phyloP scores from a whole-genome alignment of 2,888 invertebrate species.

The Dicyrtoma fusca region DNA sequence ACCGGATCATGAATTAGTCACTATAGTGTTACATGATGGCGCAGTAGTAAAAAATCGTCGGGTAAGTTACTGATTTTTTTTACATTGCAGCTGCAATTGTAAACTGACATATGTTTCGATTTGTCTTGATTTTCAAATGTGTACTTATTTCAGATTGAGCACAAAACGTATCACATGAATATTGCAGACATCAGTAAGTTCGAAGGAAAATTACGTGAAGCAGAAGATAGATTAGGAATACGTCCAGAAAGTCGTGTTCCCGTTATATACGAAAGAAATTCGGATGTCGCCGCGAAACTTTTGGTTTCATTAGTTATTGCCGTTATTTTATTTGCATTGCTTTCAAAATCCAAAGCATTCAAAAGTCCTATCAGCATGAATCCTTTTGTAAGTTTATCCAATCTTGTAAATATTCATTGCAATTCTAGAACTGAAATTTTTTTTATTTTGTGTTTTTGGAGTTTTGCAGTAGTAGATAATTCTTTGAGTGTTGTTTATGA shows the following conservation, averaged over 20 bases:
- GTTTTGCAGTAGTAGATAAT: constrained; percentile 1
- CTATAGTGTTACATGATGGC: constrained; percentile 80
- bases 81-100: background rate
- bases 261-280: constrained; percentile 79
- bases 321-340: constrained; percentile 69
- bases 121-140: too few relatives aligned
- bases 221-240: constrained; percentile 80
- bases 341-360: constrained; percentile 70
- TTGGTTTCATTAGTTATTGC: constrained; percentile 72
- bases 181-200: constrained; percentile 81
- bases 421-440: too few relatives aligned
- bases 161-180: constrained; percentile 79
- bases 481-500: background rate
- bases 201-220: constrained; percentile 85
- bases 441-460: constrained; percentile 4
- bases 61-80: constrained; percentile 60
- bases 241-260: constrained; percentile 75
- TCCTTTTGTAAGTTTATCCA: constrained; percentile 71
- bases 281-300: constrained; percentile 72
- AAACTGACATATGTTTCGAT: constrained; percentile 5
- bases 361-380: constrained; percentile 74
- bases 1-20: constrained; percentile 82
- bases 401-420: background rate
- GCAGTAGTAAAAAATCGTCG: constrained; percentile 81
- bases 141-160: constrained; percentile 66